Evolutionary conservation across 1,140 invertebrate genomes (phyloP).

Genomic region (Akabosia matsudoensis): DNA sequence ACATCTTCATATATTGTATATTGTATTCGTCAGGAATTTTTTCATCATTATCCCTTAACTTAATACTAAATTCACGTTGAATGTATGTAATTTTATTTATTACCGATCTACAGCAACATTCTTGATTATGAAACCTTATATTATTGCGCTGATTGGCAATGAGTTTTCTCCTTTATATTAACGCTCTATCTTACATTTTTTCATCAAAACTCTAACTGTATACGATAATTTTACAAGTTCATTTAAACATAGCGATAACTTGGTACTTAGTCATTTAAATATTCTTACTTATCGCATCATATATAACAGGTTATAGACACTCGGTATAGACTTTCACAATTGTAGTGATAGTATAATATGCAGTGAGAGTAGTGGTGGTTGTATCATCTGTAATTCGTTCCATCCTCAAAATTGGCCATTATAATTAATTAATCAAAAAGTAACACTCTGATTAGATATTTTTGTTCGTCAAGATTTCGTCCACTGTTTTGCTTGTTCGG

Average conservation of each 20-base stretch:
- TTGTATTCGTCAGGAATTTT: constrained; percentile 8
- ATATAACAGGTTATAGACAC: too few relatives aligned
- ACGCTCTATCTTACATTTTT: not conserved
- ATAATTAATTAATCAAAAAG: not conserved
- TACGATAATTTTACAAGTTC: not conserved
- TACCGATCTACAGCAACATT: constrained; percentile 24
- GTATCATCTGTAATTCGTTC: too few relatives aligned
- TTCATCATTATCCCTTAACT: not conserved
- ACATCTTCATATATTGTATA: constrained; percentile 5
- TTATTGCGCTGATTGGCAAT: constrained; percentile 23
- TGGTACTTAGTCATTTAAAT: too few relatives aligned
- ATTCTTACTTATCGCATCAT: too few relatives aligned
- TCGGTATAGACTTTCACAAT: too few relatives aligned
- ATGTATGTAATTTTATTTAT: not conserved
- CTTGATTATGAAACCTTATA: constrained; percentile 22
- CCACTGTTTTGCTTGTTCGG: too few relatives aligned
- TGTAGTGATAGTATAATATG: too few relatives aligned
- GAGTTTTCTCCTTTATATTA: not conserved
- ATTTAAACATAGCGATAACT: too few relatives aligned
- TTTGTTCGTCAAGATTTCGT: too few relatives aligned
- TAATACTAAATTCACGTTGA: not conserved
- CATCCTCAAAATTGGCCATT: not conserved
- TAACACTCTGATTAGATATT: too few relatives aligned
- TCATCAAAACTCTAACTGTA: not conserved
- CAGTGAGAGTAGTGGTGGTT: too few relatives aligned